Conservation (phyloP, 2,797 vertebrate species). For the Falco biarmicus region DNA sequence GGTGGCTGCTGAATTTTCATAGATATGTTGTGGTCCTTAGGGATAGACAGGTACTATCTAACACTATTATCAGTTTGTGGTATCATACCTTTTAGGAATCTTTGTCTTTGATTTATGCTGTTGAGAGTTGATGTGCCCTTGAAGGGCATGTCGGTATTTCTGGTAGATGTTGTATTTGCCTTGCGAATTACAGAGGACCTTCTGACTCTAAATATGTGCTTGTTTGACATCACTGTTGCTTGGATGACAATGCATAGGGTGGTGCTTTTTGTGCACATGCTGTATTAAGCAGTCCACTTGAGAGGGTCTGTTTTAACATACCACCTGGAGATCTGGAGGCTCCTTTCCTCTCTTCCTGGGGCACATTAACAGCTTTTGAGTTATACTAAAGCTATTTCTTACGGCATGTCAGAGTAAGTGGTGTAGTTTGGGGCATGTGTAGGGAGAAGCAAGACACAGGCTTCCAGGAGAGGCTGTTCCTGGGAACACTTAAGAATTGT, state of each 20-base stretch:
- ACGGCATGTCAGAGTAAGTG: neutral
- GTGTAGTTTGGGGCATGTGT: neutral
- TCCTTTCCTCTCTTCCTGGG: neutral
- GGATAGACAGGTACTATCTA: neutral
- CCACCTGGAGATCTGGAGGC: neutral
- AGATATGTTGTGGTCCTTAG: accelerated
- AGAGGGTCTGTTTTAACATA: neutral
- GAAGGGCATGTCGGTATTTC: neutral
- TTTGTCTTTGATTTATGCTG: neutral
- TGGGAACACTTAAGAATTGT: neutral
- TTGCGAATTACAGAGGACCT: neutral
- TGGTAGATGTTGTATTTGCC: neutral
- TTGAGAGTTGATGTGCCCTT: neutral
- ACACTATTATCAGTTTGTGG: accelerated
- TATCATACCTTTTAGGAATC: neutral
- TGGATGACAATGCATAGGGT: neutral
- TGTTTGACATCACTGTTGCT: neutral
- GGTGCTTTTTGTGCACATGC: neutral
- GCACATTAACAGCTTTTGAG: neutral
- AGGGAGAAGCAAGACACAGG: neutral
- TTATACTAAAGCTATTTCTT: neutral
- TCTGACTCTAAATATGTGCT: neutral
- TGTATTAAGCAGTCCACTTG: neutral
- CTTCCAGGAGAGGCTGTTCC: neutral
- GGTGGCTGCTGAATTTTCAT: neutral